A percentile compares a stretch with the other conserved stretches of the same genome.
Evolutionary conservation across 1,140 invertebrate genomes (phyloP).

Genomic region (Cydia amplana): DNA sequence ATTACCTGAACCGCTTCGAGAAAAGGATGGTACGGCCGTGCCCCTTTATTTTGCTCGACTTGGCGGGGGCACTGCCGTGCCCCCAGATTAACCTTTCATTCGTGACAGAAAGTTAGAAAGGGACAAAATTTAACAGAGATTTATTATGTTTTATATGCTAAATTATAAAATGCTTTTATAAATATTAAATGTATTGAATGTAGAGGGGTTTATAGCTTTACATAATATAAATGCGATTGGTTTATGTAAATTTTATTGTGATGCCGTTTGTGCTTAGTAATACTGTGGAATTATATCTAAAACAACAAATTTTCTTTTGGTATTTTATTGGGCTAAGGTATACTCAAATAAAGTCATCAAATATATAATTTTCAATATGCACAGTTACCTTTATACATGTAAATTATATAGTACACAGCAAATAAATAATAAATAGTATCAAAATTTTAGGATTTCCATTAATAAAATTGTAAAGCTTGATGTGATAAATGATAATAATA

Average conservation of each 20-base stretch:
- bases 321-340: constrained; percentile 74
- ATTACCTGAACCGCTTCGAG: too few relatives aligned
- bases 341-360: constrained; percentile 74
- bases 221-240: constrained; percentile 20
- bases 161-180: background rate
- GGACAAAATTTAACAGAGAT: too few relatives aligned
- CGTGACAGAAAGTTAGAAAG: too few relatives aligned
- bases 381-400: constrained; percentile 79
- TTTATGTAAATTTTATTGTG: constrained; percentile 32
- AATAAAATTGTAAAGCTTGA: constrained; percentile 70
- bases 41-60: too few relatives aligned
- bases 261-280: constrained; percentile 29
- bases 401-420: constrained; percentile 79
- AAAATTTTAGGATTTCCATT: constrained; percentile 72
- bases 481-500: constrained; percentile 70
- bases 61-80: too few relatives aligned
- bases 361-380: constrained; percentile 78
- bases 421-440: constrained; percentile 79
- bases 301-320: constrained; percentile 43
- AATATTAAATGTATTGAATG: background rate
- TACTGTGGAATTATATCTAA: constrained; percentile 32
- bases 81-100: too few relatives aligned
- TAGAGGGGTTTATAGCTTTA: background rate
- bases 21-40: too few relatives aligned
- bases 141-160: too few relatives aligned